Base-by-base conservation (phyloP, 2,888 invertebrate species). In the Chloromyia formosa region DNA sequence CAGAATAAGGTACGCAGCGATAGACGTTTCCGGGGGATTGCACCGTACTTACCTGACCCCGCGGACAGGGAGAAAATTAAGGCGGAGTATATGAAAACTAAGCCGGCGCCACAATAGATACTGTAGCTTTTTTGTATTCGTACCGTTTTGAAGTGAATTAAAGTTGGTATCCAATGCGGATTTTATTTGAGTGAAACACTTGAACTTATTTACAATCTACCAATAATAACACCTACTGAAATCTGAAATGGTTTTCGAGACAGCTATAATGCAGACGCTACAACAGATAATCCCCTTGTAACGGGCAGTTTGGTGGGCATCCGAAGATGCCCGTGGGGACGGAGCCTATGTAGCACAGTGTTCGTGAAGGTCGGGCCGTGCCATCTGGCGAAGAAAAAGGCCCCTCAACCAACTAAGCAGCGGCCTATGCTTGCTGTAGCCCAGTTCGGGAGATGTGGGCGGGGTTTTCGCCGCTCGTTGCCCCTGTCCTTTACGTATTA, bases 41-140 rank as follows among this genome's bases (percentile, higher is more conserved):
- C 80, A 5, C 95, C 95, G 0, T 82, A 87, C 75, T 79, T 95
- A 76, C 95, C 95, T 0, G 87, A 89, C 27, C 83, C 90, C 0
- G 91, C 91, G 79, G 94, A 95, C 12, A 87, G 94, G 76, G 88
- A 87, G 1, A 84, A 86, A 79, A 88, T 94, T 20, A 93, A 92
- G 83, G 86, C 84, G 22, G 89, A 92, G 77, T 90, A 88, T 81
- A 82, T 89, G 77, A 85, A 87, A 76, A 82, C 83, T 18, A 85
- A 82, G 76, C 79, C 71, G 14, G 20, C 56, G 40, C 35, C 20
- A 12, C 22, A 40, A 71, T 56, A 27, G 9, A 42, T 20, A 16
- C 22, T 10, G n/a, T 45, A 10, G 4, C 4, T 49, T 20, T 10
- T 69, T 20, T 23, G 22, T 27, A 27, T 69, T 27, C 9, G n/a